phyloP scores from a whole-genome alignment of 2,888 invertebrate genomes.

The Morpho deidamia region DNA sequence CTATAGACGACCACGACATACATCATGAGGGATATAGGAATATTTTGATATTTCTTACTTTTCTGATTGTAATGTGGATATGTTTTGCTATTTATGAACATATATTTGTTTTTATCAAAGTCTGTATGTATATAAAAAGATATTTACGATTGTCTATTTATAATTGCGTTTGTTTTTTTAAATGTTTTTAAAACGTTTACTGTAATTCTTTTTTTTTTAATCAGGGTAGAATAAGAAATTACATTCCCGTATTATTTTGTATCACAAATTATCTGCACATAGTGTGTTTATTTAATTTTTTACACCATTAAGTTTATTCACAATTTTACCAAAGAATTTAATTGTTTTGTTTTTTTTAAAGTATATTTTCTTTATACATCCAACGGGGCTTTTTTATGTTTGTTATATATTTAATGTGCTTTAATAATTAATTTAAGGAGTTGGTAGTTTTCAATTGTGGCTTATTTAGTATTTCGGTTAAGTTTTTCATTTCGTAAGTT shows the following conservation, averaged over 20 bases:
- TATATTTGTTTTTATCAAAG: too few relatives aligned
- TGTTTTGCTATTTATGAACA: too few relatives aligned
- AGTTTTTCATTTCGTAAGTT: too few relatives aligned
- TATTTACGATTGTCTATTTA: background rate
- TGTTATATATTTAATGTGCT: background rate
- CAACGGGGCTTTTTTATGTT: background rate
- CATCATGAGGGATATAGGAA: too few relatives aligned
- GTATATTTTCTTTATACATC: background rate
- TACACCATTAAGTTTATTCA: slow-evolving; percentile 6
- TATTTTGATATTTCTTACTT: too few relatives aligned
- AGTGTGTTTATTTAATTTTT: slow-evolving; percentile 5
- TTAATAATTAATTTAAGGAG: background rate
- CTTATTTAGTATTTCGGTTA: background rate
- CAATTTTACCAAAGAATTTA: slow-evolving; percentile 17
- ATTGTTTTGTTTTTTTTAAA: background rate
- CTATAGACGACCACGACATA: too few relatives aligned
- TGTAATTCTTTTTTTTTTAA: background rate
- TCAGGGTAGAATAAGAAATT: background rate
- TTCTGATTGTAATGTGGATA: too few relatives aligned
- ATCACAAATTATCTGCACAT: slow-evolving; percentile 5
- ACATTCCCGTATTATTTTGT: slow-evolving; percentile 6
- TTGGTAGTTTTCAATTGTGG: background rate
- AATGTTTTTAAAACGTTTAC: background rate
- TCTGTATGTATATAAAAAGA: background rate
- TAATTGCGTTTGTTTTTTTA: background rate